Conservation (phyloP, 2,888 invertebrate genomes). For the Lydus trimaculatus region DNA sequence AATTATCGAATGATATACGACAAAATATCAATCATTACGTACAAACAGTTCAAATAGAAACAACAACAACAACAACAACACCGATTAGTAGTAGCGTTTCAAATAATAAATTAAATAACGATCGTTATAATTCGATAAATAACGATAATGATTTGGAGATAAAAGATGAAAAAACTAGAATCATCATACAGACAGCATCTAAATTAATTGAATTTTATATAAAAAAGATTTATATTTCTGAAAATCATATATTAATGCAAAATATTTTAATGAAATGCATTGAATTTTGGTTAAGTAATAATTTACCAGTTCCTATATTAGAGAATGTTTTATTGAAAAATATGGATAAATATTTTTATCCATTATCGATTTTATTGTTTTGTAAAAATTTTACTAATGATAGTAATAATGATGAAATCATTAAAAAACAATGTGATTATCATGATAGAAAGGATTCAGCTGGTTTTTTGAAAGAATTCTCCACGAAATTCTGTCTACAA, state of each 20-base stretch:
- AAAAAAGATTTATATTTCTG: conserved; percentile 55
- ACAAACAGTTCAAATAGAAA: conserved; percentile 55
- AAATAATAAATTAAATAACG: conserved; percentile 43
- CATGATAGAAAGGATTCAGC: conserved; percentile 50
- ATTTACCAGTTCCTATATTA: conserved; percentile 56
- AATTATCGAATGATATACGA: conserved; percentile 53
- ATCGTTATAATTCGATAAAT: conserved; percentile 22
- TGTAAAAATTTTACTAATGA: conserved; percentile 59
- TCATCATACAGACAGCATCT: conserved; percentile 54
- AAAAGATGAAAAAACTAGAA: conserved; percentile 51
- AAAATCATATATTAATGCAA: conserved; percentile 61
- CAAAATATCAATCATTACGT: conserved; percentile 57
- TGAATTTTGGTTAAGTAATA: conserved; percentile 59
- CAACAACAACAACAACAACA: conserved; percentile 37
- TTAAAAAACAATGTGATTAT: conserved; percentile 38
- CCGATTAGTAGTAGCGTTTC: conserved; percentile 54
- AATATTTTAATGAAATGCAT: conserved; percentile 59
- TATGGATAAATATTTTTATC: conserved; percentile 61
- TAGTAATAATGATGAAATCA: conserved; percentile 54
- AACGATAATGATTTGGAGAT: conserved; percentile 41
- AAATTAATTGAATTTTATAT: conserved; percentile 58
- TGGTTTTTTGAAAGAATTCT: conserved; percentile 59
- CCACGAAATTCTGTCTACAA: conserved; percentile 61
- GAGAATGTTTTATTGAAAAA: conserved; percentile 59
- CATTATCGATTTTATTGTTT: conserved; percentile 59